Base-by-base conservation (phyloP, 2,888 invertebrate species). In the Petrophora chlorosata region DNA sequence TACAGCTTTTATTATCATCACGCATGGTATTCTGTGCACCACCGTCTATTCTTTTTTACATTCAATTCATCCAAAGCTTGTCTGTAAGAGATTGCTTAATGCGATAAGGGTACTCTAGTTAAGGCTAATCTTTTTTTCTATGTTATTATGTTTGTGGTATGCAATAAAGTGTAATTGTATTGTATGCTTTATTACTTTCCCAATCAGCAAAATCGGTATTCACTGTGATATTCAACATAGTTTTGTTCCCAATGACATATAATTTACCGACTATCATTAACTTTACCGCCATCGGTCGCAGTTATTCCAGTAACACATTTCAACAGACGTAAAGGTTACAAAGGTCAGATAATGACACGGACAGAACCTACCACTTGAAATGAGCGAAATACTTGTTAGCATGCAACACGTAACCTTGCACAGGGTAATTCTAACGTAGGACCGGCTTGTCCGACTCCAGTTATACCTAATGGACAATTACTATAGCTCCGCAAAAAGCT, bases 391-490 rank as follows among this genome's bases (percentile, higher is more conserved):
- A 50, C 36, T 40, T 29, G 34, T 63, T 71, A 60, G 68, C 71
- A 70, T 71, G 74, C 63, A 61, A 63, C 67, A 60, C 65, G 63
- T 56, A 67, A 64, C 79, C 81, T 81, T 82, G 76, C 77, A 77
- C 76, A 79, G 76, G 67, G 78, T 79, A 81, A 80, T 81, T 79
- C 74, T 68, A 61, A 57, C 61, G 67, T 61, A 60, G 63, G 68
- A 71, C 71, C 58, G 62, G 58, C 65, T 70, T 48, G 56, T 17
- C 29, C 53, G 56, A 54, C 61, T 52, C 53, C 61, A 66, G 63
- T 59, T 76, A 76, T 73, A 72, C n/a, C 75, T 75, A 73, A 76
- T 73, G 70, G 70, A 76, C 76, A 78, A 79, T 79, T 76, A 79
- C 72, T 67, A 62, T 65, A 57, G n/a, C 61, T 35, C 50, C 47